Evolutionary conservation across 2,888 invertebrate genomes (phyloP), one percentile per base, ranked within the genome.

Genomic region (Anarsia innoxiella): DNA sequence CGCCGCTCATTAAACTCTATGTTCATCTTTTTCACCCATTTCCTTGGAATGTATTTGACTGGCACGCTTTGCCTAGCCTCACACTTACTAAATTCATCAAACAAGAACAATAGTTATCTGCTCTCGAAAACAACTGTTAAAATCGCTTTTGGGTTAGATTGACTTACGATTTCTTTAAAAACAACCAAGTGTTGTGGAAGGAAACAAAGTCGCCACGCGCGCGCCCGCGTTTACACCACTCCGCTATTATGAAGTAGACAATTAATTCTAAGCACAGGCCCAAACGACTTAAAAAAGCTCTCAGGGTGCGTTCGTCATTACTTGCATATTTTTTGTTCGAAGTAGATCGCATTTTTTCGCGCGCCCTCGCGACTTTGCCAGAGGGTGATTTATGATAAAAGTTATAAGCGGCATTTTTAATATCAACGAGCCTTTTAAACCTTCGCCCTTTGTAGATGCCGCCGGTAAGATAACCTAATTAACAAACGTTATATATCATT

Each of bases 331-430:
- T 83, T 78, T 79, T 78, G 72, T 73, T 66, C 56, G 46, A 65
- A 66, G 67, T 66, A 66, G 70, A 72, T 64, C 69, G 66, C 53
- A 65, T 70, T 69, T 70, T 76, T 78, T 77, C 74, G 79, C 82
- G 76, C 78, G 72, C 80, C 70, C 76, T 66, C 69, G 55, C 63
- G 58, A 53, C 62, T 66, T 59, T 46, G 73, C 79, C 79, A 66
- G 61, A 60, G 79, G 78, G 78, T 84, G 82, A 84, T 83, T 83
- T 83, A 83, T 83, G 70, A 73, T 74, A 78, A 78, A 76, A 75
- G 64, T 76, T 76, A 71, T 73, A 77, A 75, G 71, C 73, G 72
- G 77, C 65, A 62, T 66, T 78, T 78, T 82, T 78, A 77, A 79
- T 83, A 80, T 77, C 80, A 82, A 78, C 76, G 76, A 76, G 72